phyloP scores from a whole-genome alignment of 2,888 invertebrate genomes.

The Ormyrus labotus region DNA sequence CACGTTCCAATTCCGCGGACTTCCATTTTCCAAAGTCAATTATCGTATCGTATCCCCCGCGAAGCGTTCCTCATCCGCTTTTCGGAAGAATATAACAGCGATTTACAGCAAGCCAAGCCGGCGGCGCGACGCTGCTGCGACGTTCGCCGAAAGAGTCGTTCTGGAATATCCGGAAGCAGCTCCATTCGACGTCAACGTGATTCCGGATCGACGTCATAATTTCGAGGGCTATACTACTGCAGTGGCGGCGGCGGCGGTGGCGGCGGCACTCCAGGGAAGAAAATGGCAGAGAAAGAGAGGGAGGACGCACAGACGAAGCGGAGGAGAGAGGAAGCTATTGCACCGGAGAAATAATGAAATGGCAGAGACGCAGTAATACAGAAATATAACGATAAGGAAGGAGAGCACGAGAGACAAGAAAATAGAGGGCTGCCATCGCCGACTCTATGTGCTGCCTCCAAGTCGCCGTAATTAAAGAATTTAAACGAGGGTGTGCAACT shows the following conservation, averaged over 20 bases:
- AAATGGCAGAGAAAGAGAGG: constrained; percentile 37
- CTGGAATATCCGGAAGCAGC: constrained; percentile 61
- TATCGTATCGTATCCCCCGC: constrained; percentile 54
- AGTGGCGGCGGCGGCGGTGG: not conserved
- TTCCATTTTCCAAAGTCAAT: constrained; percentile 57
- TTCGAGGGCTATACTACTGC: constrained; percentile 60
- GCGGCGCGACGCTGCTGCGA: not conserved
- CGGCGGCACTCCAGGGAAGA: constrained; percentile 4
- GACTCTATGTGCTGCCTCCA: not conserved
- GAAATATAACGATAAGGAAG: constrained; percentile 55
- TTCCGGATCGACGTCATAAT: constrained; percentile 70
- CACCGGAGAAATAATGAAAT: constrained; percentile 55
- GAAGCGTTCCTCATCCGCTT: constrained; percentile 55
- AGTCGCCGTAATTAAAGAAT: constrained; percentile 28
- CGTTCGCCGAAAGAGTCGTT: constrained; percentile 57
- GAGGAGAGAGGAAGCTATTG: constrained; percentile 46
- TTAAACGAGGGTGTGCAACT: not conserved
- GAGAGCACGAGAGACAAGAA: constrained; percentile 28
- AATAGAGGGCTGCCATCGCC: constrained; percentile 13
- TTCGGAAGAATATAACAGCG: constrained; percentile 57
- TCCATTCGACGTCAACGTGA: constrained; percentile 67
- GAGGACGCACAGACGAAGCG: constrained; percentile 22
- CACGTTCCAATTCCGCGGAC: constrained; percentile 53
- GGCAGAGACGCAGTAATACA: constrained; percentile 56
- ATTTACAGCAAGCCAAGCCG: constrained; percentile 47